phyloP scores from a whole-genome alignment of 1,140 invertebrate species.

The Chironomus tepperi region DNA sequence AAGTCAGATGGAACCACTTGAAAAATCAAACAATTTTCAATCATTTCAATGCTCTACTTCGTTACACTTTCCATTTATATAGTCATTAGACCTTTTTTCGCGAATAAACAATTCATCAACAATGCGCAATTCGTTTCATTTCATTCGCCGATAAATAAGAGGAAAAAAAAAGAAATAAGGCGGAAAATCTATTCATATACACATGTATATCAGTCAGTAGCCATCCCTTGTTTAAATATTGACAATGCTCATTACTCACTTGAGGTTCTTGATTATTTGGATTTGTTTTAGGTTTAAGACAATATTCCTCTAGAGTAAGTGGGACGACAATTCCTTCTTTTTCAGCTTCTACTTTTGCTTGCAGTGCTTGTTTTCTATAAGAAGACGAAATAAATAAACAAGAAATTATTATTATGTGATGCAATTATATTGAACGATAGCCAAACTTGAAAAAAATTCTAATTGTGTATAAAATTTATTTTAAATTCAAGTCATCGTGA shows the following conservation, averaged over 20 bases:
- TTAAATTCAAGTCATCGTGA: not conserved
- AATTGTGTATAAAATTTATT: not conserved
- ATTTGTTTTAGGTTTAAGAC: constrained; percentile 82
- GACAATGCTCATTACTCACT: constrained; percentile 32
- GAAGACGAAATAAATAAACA: not conserved
- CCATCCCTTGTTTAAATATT: not conserved
- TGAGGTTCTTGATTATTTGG: constrained; percentile 61
- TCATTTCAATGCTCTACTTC: too few relatives aligned
- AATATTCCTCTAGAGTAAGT: constrained; percentile 95
- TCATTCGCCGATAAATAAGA: not conserved
- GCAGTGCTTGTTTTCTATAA: constrained; percentile 90
- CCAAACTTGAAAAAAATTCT: not conserved
- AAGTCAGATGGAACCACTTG: too few relatives aligned
- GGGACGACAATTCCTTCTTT: constrained; percentile 95
- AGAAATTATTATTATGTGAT: constrained; percentile 2
- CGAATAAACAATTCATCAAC: not conserved
- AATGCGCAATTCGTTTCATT: not conserved
- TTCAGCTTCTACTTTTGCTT: constrained; percentile 88
- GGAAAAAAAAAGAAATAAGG: not conserved
- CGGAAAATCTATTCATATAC: too few relatives aligned
- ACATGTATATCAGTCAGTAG: too few relatives aligned
- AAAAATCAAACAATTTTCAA: too few relatives aligned
- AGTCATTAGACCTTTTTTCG: too few relatives aligned
- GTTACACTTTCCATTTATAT: too few relatives aligned
- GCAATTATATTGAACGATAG: constrained; percentile 3